These are phyloP conservation scores for Periplaneta americana DNA, from an alignment of 1,140 invertebrate species.

Conservation along the genomic window DNA sequence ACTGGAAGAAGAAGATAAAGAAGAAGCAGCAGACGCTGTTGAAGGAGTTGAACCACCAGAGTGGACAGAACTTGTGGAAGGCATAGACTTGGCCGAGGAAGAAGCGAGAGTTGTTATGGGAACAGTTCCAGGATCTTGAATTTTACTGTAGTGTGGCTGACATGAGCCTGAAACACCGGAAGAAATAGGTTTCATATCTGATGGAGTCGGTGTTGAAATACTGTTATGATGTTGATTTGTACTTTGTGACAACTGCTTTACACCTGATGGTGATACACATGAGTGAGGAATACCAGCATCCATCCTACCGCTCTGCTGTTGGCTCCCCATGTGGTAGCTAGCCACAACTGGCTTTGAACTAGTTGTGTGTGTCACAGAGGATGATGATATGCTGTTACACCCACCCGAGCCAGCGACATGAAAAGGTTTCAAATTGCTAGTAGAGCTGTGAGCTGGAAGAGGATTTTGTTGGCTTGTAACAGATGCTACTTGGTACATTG, in stretches of 20 bases:
- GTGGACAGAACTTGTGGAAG: neutral
- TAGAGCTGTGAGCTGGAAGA: neutral
- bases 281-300: neutral
- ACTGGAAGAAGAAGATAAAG: no score
- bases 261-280: neutral
- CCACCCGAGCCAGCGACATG: neutral
- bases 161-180: neutral
- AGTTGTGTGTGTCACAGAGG: neutral
- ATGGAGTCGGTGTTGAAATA: neutral
- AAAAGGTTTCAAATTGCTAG: neutral
- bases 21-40: no score
- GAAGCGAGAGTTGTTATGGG: neutral
- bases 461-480: slow-evolving; percentile 18
- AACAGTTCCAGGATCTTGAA: neutral
- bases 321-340: neutral
- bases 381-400: neutral
- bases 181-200: neutral
- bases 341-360: neutral
- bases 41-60: neutral
- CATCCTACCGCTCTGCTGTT: neutral
- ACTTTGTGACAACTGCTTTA: neutral
- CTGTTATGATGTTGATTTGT: neutral
- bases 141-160: neutral
- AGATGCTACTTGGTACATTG: neutral
- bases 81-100: neutral